phyloP scores from a whole-genome alignment of 2,888 invertebrate genomes.

The Pasiphila rectangulata region DNA sequence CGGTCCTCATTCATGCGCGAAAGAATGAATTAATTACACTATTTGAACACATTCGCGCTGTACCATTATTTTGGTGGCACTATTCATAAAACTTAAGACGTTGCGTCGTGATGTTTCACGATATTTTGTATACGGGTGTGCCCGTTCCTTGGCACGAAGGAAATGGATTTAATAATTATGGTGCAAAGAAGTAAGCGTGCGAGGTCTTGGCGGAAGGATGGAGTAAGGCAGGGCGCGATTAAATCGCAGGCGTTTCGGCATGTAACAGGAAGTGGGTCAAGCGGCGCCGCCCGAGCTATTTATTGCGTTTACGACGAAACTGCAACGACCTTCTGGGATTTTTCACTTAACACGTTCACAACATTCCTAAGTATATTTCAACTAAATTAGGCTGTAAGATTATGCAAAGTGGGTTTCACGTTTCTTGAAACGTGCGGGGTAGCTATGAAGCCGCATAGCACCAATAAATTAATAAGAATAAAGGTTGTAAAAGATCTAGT shows the following conservation, averaged over 20 bases:
- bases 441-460: not conserved
- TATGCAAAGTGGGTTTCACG: not conserved
- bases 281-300: constrained; percentile 73
- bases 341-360: constrained; percentile 23
- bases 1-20: constrained; percentile 18
- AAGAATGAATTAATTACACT: constrained; percentile 22
- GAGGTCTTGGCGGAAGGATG: constrained; percentile 69
- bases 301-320: constrained; percentile 74
- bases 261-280: constrained; percentile 79
- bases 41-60: constrained; percentile 10
- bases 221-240: constrained; percentile 71
- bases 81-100: not conserved
- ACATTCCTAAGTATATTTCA: not conserved
- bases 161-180: constrained; percentile 76
- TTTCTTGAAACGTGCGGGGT: too few relatives aligned
- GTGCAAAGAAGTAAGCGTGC: constrained; percentile 70
- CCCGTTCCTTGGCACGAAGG: constrained; percentile 59
- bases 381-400: constrained; percentile 4
- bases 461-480: constrained; percentile 19
- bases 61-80: constrained; percentile 3
- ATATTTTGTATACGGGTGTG: constrained; percentile 48
- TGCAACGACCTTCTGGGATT: constrained; percentile 62
- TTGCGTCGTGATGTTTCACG: constrained; percentile 24
- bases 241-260: constrained; percentile 78
- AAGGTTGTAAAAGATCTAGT: constrained; percentile 40